Percentiles rank a stretch among this genome's conserved stretches.
Evolutionary conservation across 2,113 vertebrate species (phyloP).

Genomic region (Romanogobio albipinnatus): DNA sequence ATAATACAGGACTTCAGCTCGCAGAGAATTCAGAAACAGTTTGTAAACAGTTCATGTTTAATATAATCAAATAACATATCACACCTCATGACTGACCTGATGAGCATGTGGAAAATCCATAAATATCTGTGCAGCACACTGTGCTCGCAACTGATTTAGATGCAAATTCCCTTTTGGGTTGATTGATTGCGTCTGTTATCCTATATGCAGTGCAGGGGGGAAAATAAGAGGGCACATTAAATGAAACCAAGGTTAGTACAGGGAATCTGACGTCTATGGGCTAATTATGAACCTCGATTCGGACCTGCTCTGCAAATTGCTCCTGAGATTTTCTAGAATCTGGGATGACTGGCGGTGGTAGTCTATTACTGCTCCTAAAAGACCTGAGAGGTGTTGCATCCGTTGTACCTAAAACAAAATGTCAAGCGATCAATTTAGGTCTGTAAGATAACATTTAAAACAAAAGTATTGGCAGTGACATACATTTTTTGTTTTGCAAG

Average conservation of each 20-base stretch:
- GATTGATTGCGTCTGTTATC: slow-evolving; percentile 76
- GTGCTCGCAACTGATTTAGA: slow-evolving; percentile 72
- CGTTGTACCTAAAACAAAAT: slow-evolving; percentile 79
- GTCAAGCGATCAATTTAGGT: neutral
- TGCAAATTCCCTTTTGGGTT: slow-evolving; percentile 77
- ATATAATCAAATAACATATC: neutral
- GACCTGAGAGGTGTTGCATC: slow-evolving; percentile 81
- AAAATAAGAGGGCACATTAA: neutral
- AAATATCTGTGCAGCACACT: slow-evolving; percentile 69
- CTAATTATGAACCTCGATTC: neutral
- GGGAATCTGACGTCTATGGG: neutral
- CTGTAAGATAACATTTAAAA: too few species aligned
- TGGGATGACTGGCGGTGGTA: slow-evolving; percentile 84
- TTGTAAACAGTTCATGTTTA: neutral
- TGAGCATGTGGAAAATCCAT: slow-evolving; percentile 72
- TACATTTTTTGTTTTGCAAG: too few species aligned
- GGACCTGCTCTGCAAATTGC: slow-evolving; percentile 82
- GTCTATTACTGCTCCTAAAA: slow-evolving; percentile 82
- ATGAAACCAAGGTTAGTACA: neutral
- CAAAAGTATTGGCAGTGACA: too few species aligned
- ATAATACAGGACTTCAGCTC: slow-evolving; percentile 4
- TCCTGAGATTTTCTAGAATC: slow-evolving; percentile 84
- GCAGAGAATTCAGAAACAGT: neutral
- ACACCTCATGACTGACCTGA: slow-evolving; percentile 71
- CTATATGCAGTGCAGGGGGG: slow-evolving; percentile 75